phyloP scores from a whole-genome alignment of 2,888 invertebrate species.

The Lithosia quadra region DNA sequence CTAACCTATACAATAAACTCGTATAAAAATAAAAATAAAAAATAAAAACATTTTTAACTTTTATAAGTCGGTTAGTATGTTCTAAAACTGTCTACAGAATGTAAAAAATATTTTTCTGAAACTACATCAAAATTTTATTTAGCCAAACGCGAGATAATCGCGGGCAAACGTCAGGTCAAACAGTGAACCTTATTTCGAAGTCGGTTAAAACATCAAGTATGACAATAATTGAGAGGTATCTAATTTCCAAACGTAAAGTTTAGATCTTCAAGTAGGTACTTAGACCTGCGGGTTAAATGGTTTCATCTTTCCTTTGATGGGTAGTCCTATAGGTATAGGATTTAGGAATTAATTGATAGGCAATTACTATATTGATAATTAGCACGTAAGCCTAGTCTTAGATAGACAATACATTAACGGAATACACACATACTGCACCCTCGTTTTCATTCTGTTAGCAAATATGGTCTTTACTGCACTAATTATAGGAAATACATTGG shows the following conservation, averaged over 20 bases:
- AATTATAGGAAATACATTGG: conserved; percentile 30
- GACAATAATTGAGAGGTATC: neutral
- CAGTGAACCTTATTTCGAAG: too few species aligned
- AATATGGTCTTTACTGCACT: conserved; percentile 25
- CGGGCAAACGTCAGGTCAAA: too few species aligned
- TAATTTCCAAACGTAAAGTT: neutral
- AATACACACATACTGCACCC: conserved; percentile 17
- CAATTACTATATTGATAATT: neutral
- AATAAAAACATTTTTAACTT: too few species aligned
- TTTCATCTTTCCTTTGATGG: neutral
- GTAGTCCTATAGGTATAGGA: neutral
- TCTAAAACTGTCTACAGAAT: too few species aligned
- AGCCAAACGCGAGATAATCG: too few species aligned
- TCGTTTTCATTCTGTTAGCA: conserved; percentile 30
- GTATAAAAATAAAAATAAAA: too few species aligned
- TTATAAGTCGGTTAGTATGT: too few species aligned
- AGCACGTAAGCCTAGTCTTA: neutral
- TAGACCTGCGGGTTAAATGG: neutral
- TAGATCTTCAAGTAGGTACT: neutral
- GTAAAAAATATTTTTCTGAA: too few species aligned
- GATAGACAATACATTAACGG: neutral
- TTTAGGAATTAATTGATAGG: too few species aligned
- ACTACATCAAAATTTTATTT: too few species aligned
- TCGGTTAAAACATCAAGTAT: too few species aligned
- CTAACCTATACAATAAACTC: too few species aligned